Conservation (phyloP, 2,888 invertebrate genomes). For the Melolontha melolontha region DNA sequence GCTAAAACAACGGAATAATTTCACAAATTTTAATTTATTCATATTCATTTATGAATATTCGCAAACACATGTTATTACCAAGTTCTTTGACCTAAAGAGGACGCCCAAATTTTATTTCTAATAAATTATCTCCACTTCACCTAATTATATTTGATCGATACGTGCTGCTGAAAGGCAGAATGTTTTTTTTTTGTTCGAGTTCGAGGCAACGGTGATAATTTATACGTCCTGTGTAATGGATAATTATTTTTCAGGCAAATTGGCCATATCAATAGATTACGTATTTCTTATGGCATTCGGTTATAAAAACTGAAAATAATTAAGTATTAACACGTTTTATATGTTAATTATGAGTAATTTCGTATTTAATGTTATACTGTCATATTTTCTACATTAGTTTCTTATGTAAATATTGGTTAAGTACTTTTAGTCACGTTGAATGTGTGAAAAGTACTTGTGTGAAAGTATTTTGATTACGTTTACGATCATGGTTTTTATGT, state of each 20-base stretch:
- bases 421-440: no score
- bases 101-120: slow-evolving; percentile 10
- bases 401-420: no score
- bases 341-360: no score
- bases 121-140: slow-evolving; percentile 19
- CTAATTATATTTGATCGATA: slow-evolving; percentile 31
- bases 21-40: slow-evolving; percentile 7
- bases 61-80: slow-evolving; percentile 1
- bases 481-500: no score
- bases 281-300: no score
- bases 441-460: no score
- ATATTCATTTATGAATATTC: neutral
- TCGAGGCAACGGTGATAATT: slow-evolving; percentile 14
- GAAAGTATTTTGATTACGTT: no score
- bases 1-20: slow-evolving; percentile 4
- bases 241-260: slow-evolving; percentile 18
- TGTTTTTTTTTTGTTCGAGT: slow-evolving; percentile 12
- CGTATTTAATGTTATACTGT: no score
- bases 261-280: neutral
- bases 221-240: slow-evolving; percentile 21
- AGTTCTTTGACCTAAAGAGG: slow-evolving; percentile 13
- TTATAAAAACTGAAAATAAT: no score
- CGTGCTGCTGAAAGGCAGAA: slow-evolving; percentile 20
- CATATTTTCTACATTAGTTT: no score
- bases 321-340: no score